These are phyloP conservation scores for Propithecus perrieri DNA, from an alignment of 2,797 vertebrate genomes.

Conservation along the genomic window DNA sequence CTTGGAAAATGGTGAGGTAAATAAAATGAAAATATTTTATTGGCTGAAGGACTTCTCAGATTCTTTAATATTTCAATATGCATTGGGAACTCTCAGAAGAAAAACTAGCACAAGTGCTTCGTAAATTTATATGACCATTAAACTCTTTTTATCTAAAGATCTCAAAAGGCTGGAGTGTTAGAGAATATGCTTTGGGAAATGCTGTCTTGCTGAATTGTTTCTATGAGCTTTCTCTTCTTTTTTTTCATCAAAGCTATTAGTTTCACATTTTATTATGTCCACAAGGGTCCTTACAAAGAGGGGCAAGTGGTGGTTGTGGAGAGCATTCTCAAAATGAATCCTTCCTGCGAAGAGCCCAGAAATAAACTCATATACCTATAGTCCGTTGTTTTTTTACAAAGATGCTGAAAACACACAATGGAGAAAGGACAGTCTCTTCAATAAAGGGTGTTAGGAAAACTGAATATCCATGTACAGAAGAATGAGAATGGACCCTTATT, in stretches of 20 bases:
- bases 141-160: background rate
- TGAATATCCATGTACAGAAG: background rate
- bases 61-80: background rate
- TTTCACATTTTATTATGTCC: background rate
- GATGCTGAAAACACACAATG: background rate
- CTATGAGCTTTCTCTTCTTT: background rate
- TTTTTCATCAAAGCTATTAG: background rate
- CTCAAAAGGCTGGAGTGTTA: background rate
- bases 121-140: background rate
- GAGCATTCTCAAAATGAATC: background rate
- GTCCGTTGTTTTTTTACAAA: background rate
- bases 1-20: background rate
- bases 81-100: background rate
- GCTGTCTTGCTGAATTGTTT: background rate
- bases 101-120: background rate
- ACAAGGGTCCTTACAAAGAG: background rate
- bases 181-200: background rate
- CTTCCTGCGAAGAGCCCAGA: background rate
- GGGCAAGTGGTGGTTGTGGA: background rate
- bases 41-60: background rate
- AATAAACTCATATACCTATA: background rate
- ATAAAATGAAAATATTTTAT: background rate
- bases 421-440: background rate
- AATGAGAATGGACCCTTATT: background rate
- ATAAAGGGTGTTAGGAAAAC: background rate